phyloP scores from a whole-genome alignment of 2,797 vertebrate genomes.

The Eospalax fontanierii region DNA sequence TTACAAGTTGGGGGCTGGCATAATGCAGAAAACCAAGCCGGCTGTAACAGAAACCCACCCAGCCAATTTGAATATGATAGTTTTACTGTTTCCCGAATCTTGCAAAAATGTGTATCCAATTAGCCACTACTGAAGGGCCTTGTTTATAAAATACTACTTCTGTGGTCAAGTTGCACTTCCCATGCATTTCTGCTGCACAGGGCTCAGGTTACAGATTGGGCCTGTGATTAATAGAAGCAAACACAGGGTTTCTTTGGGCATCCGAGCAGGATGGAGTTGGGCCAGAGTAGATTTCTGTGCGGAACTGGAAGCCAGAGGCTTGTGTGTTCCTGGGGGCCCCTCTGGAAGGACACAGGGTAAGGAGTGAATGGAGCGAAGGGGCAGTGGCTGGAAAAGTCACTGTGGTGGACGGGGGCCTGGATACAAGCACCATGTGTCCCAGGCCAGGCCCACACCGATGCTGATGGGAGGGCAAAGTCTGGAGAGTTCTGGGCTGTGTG shows the following conservation, averaged over 20 bases:
- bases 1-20: conserved; percentile 83
- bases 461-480: conserved; percentile 54
- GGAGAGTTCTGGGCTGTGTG: conserved; percentile 46
- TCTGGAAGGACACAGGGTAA: accelerated
- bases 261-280: not conserved
- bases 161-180: conserved; percentile 88
- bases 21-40: conserved; percentile 81
- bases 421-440: not conserved
- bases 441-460: conserved; percentile 18
- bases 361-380: not conserved
- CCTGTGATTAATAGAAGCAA: conserved; percentile 82
- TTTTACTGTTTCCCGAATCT: conserved; percentile 87
- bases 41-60: conserved; percentile 85
- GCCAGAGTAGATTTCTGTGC: conserved; percentile 15
- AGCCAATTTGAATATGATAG: conserved; percentile 84
- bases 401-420: not conserved
- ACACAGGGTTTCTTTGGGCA: conserved; percentile 52
- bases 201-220: conserved; percentile 84
- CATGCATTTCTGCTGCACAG: conserved; percentile 81
- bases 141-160: conserved; percentile 90
- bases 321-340: conserved; percentile 42
- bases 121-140: conserved; percentile 88
- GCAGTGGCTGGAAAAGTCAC: not conserved
- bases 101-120: conserved; percentile 90
- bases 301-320: not conserved